A percentile compares a stretch with the other conserved stretches of the same genome.
These are phyloP conservation scores for Malurus elegans DNA, from an alignment of 2,113 vertebrate genomes.

Conservation along the genomic window DNA sequence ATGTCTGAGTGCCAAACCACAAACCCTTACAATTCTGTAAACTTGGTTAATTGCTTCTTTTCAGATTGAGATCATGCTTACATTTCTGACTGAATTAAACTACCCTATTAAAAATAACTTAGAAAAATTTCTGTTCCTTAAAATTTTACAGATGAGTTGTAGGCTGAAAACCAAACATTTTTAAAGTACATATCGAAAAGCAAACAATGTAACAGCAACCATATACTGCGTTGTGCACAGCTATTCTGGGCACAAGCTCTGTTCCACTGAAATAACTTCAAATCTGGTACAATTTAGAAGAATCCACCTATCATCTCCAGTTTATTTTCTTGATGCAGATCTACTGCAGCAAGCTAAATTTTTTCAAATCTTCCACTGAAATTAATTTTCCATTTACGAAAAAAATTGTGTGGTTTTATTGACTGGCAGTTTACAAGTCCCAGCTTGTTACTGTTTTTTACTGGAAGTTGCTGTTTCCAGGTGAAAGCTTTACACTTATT, in stretches of 20 bases:
- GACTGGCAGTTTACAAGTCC: not conserved
- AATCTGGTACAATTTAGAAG: not conserved
- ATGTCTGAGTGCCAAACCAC: constrained; percentile 21
- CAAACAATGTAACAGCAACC: constrained; percentile 4
- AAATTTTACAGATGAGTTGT: constrained; percentile 30
- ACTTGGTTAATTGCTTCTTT: constrained; percentile 28
- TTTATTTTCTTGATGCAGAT: not conserved
- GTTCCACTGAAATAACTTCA: not conserved
- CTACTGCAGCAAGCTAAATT: not conserved
- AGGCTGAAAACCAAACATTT: constrained; percentile 18
- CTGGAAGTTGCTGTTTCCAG: not conserved
- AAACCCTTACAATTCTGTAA: not conserved
- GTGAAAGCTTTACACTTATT: not conserved
- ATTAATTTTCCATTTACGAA: not conserved
- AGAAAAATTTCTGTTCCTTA: not conserved
- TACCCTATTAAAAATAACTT: constrained; percentile 30
- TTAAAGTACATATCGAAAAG: not conserved
- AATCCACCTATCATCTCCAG: not conserved
- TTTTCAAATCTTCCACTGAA: not conserved
- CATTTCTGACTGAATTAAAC: constrained; percentile 21
- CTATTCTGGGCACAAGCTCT: not conserved
- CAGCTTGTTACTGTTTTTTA: not conserved
- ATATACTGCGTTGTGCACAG: not conserved
- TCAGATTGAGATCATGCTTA: not conserved
- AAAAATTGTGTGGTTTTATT: not conserved